Percentiles rank a stretch among this genome's conserved stretches.
These are phyloP conservation scores for Parnassius smintheus DNA, from an alignment of 2,888 invertebrate genomes.

Conservation along the genomic window DNA sequence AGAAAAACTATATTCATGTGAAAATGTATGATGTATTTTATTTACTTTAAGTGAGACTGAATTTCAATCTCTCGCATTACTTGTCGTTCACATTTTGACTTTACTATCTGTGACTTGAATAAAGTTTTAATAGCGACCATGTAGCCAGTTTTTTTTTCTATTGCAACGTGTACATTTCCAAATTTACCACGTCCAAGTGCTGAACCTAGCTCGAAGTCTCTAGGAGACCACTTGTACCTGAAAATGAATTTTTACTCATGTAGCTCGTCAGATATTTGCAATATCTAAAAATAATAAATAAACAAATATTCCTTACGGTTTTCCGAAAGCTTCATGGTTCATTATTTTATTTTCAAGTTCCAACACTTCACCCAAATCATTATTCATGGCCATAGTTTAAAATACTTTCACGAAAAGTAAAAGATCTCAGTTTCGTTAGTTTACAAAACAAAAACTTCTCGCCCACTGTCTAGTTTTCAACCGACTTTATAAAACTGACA, in stretches of 20 bases:
- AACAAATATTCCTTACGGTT: slow-evolving; percentile 67
- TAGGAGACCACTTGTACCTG: slow-evolving; percentile 86
- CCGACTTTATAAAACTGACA: too few species aligned
- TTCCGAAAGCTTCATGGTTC: slow-evolving; percentile 82
- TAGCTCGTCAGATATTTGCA: neutral
- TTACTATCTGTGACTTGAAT: slow-evolving; percentile 90
- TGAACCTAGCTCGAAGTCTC: slow-evolving; percentile 93
- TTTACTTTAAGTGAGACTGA: slow-evolving; percentile 87
- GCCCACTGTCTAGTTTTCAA: too few species aligned
- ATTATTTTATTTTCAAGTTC: slow-evolving; percentile 76
- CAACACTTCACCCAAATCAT: slow-evolving; percentile 43
- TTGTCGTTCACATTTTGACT: slow-evolving; percentile 89
- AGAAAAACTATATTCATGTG: too few species aligned
- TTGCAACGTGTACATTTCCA: slow-evolving; percentile 93
- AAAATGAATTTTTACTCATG: slow-evolving; percentile 32
- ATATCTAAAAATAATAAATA: neutral
- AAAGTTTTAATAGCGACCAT: slow-evolving; percentile 90
- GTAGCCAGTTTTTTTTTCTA: slow-evolving; percentile 89
- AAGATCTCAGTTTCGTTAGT: too few species aligned
- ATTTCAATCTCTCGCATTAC: slow-evolving; percentile 96
- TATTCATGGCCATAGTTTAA: slow-evolving; percentile 40
- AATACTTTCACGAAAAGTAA: neutral
- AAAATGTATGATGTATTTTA: neutral
- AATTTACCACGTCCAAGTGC: slow-evolving; percentile 96
- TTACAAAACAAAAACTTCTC: too few species aligned